phyloP scores from a whole-genome alignment of 2,888 invertebrate genomes.

The Rotaria socialis region DNA sequence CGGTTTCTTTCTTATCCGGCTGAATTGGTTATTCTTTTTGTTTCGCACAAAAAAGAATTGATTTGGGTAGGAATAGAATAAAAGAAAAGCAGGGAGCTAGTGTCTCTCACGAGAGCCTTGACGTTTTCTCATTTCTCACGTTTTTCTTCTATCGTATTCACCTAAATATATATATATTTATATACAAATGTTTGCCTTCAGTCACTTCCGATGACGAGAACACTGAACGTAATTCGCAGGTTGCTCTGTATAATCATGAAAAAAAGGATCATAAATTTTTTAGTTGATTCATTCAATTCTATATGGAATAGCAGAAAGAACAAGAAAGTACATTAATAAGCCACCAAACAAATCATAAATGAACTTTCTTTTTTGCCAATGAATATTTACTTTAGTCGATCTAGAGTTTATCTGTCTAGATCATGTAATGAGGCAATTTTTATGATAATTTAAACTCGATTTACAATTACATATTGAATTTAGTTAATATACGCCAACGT shows the following conservation, averaged over 20 bases:
- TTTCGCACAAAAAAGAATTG: neutral
- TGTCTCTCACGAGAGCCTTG: neutral
- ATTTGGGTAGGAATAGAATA: neutral
- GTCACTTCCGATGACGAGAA: constrained; percentile 8
- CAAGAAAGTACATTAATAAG: neutral
- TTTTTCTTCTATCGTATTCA: neutral
- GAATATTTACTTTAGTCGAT: no score
- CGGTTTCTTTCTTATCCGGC: neutral
- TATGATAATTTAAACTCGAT: no score
- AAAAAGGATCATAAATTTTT: constrained; percentile 7
- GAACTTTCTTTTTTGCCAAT: neutral
- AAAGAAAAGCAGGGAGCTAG: neutral
- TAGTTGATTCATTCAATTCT: neutral
- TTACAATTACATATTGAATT: no score
- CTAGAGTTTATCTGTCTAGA: no score
- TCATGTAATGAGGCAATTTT: no score
- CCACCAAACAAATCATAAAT: neutral
- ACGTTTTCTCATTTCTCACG: neutral
- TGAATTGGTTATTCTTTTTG: neutral
- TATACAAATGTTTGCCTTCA: constrained; percentile 18
- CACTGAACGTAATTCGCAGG: neutral
- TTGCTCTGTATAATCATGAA: neutral
- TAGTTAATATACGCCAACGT: no score
- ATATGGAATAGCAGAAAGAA: neutral
- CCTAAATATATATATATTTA: neutral